phyloP scores from a whole-genome alignment of 2,888 invertebrate species.

The Physocephala rufipes region DNA sequence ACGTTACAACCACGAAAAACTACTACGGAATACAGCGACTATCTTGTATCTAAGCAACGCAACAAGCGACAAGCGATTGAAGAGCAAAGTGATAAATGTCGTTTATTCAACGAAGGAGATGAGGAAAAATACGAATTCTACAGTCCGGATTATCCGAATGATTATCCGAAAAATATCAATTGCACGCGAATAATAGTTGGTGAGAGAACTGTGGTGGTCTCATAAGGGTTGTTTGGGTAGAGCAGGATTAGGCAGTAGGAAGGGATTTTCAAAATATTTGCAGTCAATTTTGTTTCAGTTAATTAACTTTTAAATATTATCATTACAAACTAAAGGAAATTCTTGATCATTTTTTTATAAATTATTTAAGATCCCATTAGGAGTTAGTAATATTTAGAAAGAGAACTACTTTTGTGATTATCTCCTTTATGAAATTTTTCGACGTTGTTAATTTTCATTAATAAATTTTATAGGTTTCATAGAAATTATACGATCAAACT shows the following conservation, averaged over 20 bases:
- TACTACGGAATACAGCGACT: slow-evolving; percentile 38
- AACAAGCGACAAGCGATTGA: slow-evolving; percentile 52
- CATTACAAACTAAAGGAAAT: too few species aligned
- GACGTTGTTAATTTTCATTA: too few species aligned
- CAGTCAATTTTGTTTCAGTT: too few species aligned
- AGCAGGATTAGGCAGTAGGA: neutral
- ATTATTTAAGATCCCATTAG: too few species aligned
- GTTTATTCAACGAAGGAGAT: slow-evolving; percentile 70
- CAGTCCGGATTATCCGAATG: slow-evolving; percentile 75
- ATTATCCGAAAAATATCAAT: slow-evolving; percentile 74
- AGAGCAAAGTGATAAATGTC: slow-evolving; percentile 66
- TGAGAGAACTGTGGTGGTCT: slow-evolving; percentile 65
- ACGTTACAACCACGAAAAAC: slow-evolving; percentile 12
- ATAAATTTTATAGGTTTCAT: too few species aligned
- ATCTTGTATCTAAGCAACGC: slow-evolving; percentile 40
- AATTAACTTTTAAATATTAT: too few species aligned
- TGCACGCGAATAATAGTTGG: slow-evolving; percentile 75
- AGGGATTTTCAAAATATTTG: neutral
- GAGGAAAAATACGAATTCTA: slow-evolving; percentile 72
- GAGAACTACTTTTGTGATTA: too few species aligned
- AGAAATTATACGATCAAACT: too few species aligned
- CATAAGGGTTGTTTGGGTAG: neutral
- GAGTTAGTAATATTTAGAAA: too few species aligned
- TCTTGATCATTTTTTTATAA: too few species aligned
- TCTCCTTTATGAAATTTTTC: too few species aligned